Evolutionary conservation across 1,140 invertebrate genomes (phyloP).

Genomic region (Capitella teleta): DNA sequence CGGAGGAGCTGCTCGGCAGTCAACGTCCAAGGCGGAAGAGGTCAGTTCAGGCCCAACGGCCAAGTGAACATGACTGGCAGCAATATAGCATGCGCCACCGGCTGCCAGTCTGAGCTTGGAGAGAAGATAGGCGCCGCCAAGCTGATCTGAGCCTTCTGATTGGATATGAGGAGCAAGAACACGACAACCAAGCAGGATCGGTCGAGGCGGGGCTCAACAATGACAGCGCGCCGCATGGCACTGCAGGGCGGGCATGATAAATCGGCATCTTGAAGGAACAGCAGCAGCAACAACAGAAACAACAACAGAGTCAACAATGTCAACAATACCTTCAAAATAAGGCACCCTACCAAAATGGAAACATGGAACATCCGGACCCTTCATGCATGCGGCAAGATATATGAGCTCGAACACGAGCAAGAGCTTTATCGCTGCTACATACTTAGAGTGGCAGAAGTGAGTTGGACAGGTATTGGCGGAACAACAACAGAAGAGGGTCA

Average conservation of each 20-base stretch:
- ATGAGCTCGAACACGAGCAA: conserved; percentile 6
- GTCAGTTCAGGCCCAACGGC: too few relatives aligned
- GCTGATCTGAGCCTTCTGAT: too few relatives aligned
- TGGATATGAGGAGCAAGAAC: too few relatives aligned
- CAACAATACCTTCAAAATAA: neutral
- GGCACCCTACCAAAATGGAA: conserved; percentile 1
- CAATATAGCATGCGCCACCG: too few relatives aligned
- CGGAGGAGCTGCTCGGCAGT: too few relatives aligned
- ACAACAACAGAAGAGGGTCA: neutral
- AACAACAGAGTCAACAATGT: conserved; percentile 1
- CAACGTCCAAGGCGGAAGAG: too few relatives aligned
- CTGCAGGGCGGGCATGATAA: neutral
- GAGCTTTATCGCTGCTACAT: conserved; percentile 6
- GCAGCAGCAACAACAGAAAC: neutral
- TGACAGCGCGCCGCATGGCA: conserved; percentile 4
- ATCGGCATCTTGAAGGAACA: neutral
- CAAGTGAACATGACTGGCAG: too few relatives aligned
- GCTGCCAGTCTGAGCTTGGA: too few relatives aligned
- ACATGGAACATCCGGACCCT: conserved; percentile 12
- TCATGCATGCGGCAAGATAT: conserved; percentile 1
- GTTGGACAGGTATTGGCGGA: conserved; percentile 4
- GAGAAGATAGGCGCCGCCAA: too few relatives aligned
- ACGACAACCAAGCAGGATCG: conserved; percentile 12
- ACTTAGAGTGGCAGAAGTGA: conserved; percentile 3
- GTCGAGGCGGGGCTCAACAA: conserved; percentile 8